Percentiles rank a stretch among this genome's conserved stretches.
Conservation (phyloP, 2,113 vertebrate genomes). For the Strigops habroptila region DNA sequence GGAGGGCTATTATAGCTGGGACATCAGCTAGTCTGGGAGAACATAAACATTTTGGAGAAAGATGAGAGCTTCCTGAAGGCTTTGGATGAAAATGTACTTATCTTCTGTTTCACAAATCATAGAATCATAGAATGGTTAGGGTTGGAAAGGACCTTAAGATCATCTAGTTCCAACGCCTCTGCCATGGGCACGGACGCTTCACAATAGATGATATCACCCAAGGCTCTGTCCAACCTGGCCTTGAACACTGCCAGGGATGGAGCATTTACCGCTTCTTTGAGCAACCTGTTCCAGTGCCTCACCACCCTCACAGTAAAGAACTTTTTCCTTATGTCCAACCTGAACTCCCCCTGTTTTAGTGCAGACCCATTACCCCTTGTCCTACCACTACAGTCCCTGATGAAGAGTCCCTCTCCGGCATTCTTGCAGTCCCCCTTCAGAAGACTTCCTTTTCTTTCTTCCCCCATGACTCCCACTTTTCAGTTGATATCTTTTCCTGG, state of each 20-base stretch:
- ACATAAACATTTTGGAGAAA: neutral
- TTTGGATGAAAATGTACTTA: neutral
- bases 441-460: neutral
- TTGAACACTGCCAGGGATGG: neutral
- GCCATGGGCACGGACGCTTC: neutral
- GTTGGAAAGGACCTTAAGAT: neutral
- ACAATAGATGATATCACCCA: neutral
- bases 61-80: neutral
- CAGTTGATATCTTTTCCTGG: neutral
- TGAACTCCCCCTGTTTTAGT: neutral
- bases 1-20: neutral
- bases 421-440: neutral
- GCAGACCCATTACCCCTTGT: neutral
- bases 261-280: neutral
- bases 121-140: neutral
- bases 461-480: neutral
- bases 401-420: neutral
- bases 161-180: neutral
- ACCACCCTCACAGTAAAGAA: neutral
- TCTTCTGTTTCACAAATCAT: neutral
- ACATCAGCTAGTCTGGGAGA: neutral
- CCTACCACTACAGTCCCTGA: neutral
- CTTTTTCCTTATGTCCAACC: neutral
- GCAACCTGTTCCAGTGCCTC: neutral
- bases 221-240: neutral